Evolutionary conservation across 2,797 vertebrate genomes (phyloP), one percentile per base, ranked within the genome.

Genomic region (Catostomus latipinnis): DNA sequence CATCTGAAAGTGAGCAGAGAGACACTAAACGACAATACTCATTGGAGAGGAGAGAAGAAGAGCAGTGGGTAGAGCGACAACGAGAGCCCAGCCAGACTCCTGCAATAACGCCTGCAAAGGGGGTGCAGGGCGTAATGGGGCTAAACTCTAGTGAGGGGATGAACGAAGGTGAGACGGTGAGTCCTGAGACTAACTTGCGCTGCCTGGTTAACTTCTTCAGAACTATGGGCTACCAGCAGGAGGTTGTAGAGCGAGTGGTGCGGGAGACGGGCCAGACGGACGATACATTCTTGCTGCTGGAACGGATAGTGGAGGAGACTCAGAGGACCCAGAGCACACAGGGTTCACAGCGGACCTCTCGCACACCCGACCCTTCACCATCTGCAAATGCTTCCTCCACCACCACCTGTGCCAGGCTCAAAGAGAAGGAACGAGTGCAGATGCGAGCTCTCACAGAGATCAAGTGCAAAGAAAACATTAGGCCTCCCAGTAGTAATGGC

Each of bases 141-240:
- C 69, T 84, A 74, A 86, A 87, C 65, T 69, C 88, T 6, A 74
- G 71, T 16, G 93, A 94, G 16, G 49, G 66, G 2, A 76, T 74
- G 0, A 93, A 93, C 0, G 93, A 94, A 0, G 88, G 87, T 4
- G 93, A 94, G 71, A 88, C 90, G 0, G 94, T 95, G 52, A 95
- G 94, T 78, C 94, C 93, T 0, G 94, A 95, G 88, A 95, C 94
- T 65, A 95, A 95, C 83, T 88, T 95, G 10, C 93, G 94, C 69
- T 95, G 94, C 88, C 91, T 98, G 66, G 97, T 99, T 49, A 98
- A 99, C 84, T 99, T 99, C 84, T 99, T 99, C 91, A 95, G 94
- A 92, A 98, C 97, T 63, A 99, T 99, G 98, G 98, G 97, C 16
- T 99, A 99, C 91, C 94, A 95, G 53, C 93, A 96, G 88, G 94